These are phyloP conservation scores for Hemiprocne comata DNA, from an alignment of 2,113 vertebrate species.

Conservation along the genomic window DNA sequence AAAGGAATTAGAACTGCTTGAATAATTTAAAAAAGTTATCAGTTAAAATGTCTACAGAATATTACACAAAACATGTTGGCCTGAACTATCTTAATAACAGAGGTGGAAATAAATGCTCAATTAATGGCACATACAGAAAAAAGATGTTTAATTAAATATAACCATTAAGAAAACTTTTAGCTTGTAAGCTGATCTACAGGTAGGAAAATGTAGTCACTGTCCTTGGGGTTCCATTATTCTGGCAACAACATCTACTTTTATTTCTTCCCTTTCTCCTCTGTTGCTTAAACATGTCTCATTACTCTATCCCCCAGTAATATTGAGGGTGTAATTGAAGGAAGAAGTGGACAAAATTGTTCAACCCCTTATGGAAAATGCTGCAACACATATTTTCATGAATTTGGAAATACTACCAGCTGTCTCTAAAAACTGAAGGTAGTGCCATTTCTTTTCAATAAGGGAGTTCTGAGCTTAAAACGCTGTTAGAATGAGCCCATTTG, in stretches of 20 bases:
- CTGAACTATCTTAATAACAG: background rate
- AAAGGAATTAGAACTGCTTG: background rate
- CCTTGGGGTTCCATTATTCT: slow-evolving; percentile 53
- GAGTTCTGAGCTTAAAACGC: slow-evolving; percentile 16
- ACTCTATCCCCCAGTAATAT: background rate
- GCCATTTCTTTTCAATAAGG: background rate
- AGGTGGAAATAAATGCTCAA: background rate
- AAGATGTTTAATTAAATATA: slow-evolving; percentile 35
- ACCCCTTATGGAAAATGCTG: background rate
- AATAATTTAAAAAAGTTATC: background rate
- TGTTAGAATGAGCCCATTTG: background rate
- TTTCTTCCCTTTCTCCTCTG: background rate
- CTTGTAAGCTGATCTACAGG: background rate
- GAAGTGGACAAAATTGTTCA: background rate
- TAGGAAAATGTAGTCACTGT: slow-evolving; percentile 38
- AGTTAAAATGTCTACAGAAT: background rate
- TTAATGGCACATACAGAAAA: background rate
- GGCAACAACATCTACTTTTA: slow-evolving; percentile 4
- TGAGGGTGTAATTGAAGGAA: slow-evolving; percentile 32
- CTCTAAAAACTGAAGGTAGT: background rate
- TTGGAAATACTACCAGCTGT: background rate
- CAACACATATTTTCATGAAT: background rate
- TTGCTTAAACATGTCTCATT: slow-evolving; percentile 19
- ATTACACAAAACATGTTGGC: background rate
- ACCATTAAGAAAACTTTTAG: background rate